Evolutionary conservation across 2,113 vertebrate genomes (phyloP), one percentile per base, ranked within the genome.

Genomic region (Oxygymnocypris stewartii): DNA sequence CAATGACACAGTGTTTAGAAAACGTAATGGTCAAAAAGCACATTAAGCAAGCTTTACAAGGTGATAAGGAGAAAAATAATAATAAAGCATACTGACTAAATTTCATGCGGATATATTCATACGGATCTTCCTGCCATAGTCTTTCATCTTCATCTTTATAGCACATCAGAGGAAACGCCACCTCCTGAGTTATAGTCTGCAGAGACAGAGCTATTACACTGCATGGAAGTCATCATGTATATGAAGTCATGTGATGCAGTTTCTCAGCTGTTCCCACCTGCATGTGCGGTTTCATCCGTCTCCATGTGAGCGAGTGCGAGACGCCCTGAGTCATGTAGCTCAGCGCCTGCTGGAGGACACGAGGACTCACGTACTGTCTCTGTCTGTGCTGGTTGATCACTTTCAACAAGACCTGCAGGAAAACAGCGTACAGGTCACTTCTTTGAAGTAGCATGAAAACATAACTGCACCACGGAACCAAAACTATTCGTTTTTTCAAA

Each of bases 131-230:
- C 89, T 97, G 97, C 98, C 98, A 99, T 6, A 99, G 95, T 87
- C 98, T 96, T 91, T 99, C 97, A 82, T 99, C 98, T 90, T 99
- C 98, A 8, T 99, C 98, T 94, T 97, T 99, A 89, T 98, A 99
- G 90, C 98, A 99, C 98, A 99, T 99, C 28, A 99, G 95, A 82
- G 98, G 97, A 88, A 99, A 99, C 90, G 99, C 96, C 77, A 99
- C 97, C 51, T 99, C 97, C 91, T 97, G 97, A 87, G 95, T 96
- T 75, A 99, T 96, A 49, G 93, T 96, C 98, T 99, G 91, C 0
- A 89, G 82, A 69, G 35, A 90, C 20, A 37, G 42, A 77, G 37
- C 78, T 25, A 73, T 71, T 71, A 25, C 44, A 28, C 6, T 6
- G 49, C n/a, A n/a, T 10, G 4, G 11, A 76, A 25, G 11, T 37